Percentiles rank a stretch among this genome's conserved stretches.
Conservation (phyloP, 2,797 vertebrate genomes). For the Euphonia xanthogaster region DNA sequence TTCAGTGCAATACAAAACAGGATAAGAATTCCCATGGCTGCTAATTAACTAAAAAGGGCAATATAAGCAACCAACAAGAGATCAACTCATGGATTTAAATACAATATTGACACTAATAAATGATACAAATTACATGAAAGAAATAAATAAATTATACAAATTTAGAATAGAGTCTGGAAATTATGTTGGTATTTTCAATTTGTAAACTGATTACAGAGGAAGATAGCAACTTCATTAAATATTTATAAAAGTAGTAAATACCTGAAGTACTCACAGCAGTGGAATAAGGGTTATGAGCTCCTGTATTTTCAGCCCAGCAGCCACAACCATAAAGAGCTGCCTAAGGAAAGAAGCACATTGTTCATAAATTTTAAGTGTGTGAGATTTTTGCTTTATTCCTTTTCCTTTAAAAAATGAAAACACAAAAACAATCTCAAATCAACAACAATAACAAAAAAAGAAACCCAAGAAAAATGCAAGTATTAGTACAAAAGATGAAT, state of each 20-base stretch:
- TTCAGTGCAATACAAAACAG: background rate
- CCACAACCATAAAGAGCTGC: conserved; percentile 99
- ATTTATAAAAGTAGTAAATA: conserved; percentile 84
- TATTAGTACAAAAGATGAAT: background rate
- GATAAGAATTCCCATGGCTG: background rate
- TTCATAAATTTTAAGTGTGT: background rate
- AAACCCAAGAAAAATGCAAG: background rate
- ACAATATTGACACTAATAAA: background rate
- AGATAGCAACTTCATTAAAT: conserved; percentile 50
- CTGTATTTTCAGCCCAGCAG: conserved; percentile 98
- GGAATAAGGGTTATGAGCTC: conserved; percentile 90
- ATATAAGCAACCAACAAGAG: background rate
- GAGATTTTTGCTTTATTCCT: background rate
- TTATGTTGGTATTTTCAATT: background rate
- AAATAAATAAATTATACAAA: background rate
- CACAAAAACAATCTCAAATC: accelerated
- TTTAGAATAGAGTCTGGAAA: background rate
- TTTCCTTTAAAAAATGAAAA: background rate
- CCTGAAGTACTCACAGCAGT: conserved; percentile 99
- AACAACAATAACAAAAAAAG: background rate
- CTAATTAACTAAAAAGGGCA: background rate
- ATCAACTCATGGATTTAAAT: background rate
- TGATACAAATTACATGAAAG: accelerated
- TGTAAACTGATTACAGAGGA: background rate
- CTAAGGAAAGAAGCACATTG: conserved; percentile 69